A percentile compares a stretch with the other conserved stretches of the same genome.
phyloP scores from a whole-genome alignment of 2,113 vertebrate genomes.

The Centropus bengalensis region DNA sequence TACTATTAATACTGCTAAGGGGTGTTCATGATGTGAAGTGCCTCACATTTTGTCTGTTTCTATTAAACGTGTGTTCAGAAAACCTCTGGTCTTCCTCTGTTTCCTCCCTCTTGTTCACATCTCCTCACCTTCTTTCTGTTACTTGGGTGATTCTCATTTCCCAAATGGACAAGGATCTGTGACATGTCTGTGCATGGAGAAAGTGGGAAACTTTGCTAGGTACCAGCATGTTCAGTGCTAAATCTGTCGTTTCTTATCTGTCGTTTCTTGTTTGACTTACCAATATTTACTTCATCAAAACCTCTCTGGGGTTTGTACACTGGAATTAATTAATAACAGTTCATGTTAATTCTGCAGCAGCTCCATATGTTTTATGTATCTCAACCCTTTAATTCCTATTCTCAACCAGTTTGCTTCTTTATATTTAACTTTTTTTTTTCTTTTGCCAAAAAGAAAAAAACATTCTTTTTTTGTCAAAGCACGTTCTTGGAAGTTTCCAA shows the following conservation, averaged over 20 bases:
- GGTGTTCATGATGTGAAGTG: not conserved
- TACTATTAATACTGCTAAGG: not conserved
- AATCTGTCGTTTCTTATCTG: not conserved
- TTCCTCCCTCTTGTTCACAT: not conserved
- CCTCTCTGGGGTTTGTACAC: not conserved
- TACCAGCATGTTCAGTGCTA: not conserved
- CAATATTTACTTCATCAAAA: not conserved
- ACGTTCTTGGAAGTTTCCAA: not conserved
- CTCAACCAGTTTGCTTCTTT: not conserved
- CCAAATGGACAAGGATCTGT: not conserved
- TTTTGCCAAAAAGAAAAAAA: not conserved
- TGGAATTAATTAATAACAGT: not conserved
- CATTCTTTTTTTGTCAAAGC: too few relatives aligned
- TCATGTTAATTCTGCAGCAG: not conserved
- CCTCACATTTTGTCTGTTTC: not conserved
- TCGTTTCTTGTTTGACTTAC: not conserved
- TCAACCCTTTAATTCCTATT: not conserved
- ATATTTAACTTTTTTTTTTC: not conserved
- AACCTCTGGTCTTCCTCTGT: not conserved
- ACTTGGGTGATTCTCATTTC: not conserved
- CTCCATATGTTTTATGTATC: not conserved
- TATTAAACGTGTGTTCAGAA: not conserved
- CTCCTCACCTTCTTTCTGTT: not conserved
- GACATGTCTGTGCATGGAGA: not conserved
- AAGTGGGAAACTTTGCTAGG: not conserved